A percentile compares a stretch with the other conserved stretches of the same genome.
phyloP scores from a whole-genome alignment of 1,140 invertebrate genomes.

The Zaprionus camerounensis region DNA sequence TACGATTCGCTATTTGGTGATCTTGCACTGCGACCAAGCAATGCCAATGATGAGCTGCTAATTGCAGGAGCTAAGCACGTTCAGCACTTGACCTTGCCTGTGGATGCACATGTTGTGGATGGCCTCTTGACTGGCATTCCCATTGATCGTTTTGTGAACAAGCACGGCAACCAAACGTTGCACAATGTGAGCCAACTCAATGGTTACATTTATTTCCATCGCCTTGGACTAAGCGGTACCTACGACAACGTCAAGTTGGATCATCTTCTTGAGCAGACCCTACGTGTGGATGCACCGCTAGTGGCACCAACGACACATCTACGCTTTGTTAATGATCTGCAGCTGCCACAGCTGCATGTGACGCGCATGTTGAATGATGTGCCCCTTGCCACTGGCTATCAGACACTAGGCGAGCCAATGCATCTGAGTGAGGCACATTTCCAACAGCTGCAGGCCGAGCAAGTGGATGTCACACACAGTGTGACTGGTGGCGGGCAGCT shows the following conservation, averaged over 20 bases:
- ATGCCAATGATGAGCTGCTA: constrained; percentile 60
- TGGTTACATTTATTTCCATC: constrained; percentile 84
- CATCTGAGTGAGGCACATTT: constrained; percentile 47
- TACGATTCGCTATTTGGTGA: constrained; percentile 50
- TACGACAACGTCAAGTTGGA: constrained; percentile 83
- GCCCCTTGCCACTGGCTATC: constrained; percentile 50
- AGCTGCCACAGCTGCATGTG: constrained; percentile 39
- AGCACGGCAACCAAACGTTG: constrained; percentile 83
- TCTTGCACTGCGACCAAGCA: constrained; percentile 73
- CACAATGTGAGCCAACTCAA: constrained; percentile 63
- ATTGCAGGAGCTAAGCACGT: constrained; percentile 84
- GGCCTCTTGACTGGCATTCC: constrained; percentile 81
- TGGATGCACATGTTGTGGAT: constrained; percentile 61
- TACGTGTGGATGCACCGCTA: constrained; percentile 70
- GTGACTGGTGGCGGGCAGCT: constrained; percentile 50
- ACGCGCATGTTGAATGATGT: constrained; percentile 51
- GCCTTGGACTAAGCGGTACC: constrained; percentile 66
- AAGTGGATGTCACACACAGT: constrained; percentile 48
- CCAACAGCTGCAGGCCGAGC: constrained; percentile 34
- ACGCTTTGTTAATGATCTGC: constrained; percentile 29
- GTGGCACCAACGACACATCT: constrained; percentile 34
- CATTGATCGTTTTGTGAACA: constrained; percentile 83
- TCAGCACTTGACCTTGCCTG: constrained; percentile 66
- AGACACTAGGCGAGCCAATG: constrained; percentile 62
- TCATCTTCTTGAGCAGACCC: constrained; percentile 71